These are phyloP conservation scores for Sapayoa aenigma DNA, from an alignment of 2,113 vertebrate species.

Conservation along the genomic window DNA sequence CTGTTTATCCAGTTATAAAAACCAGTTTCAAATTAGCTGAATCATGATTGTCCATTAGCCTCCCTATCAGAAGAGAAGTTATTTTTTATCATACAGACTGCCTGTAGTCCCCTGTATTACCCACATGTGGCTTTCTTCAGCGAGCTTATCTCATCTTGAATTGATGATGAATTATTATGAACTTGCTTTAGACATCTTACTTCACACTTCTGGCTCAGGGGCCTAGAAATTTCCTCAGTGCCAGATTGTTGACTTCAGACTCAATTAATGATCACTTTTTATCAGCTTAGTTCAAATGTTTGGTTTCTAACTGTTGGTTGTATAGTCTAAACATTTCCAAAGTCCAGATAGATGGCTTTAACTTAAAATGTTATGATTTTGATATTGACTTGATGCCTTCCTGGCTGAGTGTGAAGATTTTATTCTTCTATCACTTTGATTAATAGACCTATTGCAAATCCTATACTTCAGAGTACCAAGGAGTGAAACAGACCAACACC, in stretches of 20 bases:
- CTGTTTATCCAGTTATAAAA: background rate
- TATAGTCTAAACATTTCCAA: slow-evolving; percentile 73
- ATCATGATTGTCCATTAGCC: background rate
- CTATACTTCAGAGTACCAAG: slow-evolving; percentile 27
- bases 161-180: slow-evolving; percentile 64
- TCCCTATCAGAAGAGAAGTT: background rate
- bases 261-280: slow-evolving; percentile 73
- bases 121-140: background rate
- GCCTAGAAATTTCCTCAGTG: slow-evolving; percentile 59
- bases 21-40: background rate
- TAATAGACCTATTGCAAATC: slow-evolving; percentile 57
- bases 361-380: slow-evolving; percentile 71
- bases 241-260: slow-evolving; percentile 71
- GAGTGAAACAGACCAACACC: slow-evolving; percentile 17
- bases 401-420: slow-evolving; percentile 66
- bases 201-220: slow-evolving; percentile 62
- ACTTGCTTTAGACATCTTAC: slow-evolving; percentile 59
- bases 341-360: slow-evolving; percentile 55
- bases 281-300: slow-evolving; percentile 69
- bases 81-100: background rate
- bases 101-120: background rate
- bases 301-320: slow-evolving; percentile 65
- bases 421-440: slow-evolving; percentile 69
- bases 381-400: slow-evolving; percentile 68
- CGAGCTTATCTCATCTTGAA: background rate